Evolutionary conservation across 2,113 vertebrate genomes (phyloP).

Genomic region (Tamias sibiricus): DNA sequence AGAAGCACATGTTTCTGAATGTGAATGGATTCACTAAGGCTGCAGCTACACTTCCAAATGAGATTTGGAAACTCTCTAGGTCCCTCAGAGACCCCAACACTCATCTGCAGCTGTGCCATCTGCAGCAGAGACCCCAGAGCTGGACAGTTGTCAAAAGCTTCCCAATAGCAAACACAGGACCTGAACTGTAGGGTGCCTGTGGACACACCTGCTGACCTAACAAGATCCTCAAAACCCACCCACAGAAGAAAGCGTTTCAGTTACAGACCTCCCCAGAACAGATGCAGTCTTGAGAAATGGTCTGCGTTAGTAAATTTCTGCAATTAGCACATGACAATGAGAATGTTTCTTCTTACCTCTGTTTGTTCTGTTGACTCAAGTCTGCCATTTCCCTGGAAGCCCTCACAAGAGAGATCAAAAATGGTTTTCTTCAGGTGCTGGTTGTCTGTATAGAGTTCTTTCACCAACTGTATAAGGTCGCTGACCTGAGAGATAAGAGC

Average conservation of each 20-base stretch:
- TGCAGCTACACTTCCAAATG: neutral
- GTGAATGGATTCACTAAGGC: neutral
- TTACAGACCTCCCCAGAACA: neutral
- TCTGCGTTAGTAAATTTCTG: neutral
- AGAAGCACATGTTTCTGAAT: neutral
- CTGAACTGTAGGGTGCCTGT: neutral
- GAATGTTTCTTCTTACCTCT: constrained; percentile 77
- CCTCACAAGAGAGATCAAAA: constrained; percentile 69
- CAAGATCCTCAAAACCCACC: neutral
- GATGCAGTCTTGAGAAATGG: neutral
- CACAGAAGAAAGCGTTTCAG: neutral
- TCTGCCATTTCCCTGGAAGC: constrained; percentile 70
- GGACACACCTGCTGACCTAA: neutral
- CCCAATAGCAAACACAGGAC: neutral
- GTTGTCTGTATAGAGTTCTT: constrained; percentile 88
- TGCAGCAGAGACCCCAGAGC: neutral
- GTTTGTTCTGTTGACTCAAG: constrained; percentile 62
- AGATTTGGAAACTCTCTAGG: neutral
- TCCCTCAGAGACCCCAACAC: neutral
- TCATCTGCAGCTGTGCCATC: neutral
- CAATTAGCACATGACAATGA: neutral
- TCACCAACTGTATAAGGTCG: constrained; percentile 90
- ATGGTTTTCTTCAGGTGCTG: constrained; percentile 86
- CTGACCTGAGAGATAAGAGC: constrained; percentile 86
- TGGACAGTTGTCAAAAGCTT: neutral